Evolutionary conservation across 2,888 invertebrate species (phyloP).

Genomic region (Coecobrya sp.): DNA sequence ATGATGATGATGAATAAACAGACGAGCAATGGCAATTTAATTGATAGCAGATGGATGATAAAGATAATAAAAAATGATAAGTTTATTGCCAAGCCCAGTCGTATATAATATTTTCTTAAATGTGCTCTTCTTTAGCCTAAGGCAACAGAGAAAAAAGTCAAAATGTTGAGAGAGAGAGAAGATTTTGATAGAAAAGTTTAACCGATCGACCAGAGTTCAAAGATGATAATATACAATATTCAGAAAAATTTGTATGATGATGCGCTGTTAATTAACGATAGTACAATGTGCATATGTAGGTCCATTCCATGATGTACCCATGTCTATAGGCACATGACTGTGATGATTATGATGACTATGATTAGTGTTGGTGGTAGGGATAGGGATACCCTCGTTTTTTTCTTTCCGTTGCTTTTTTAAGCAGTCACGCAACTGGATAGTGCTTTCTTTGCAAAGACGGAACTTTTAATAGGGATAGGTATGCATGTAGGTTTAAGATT

Average conservation of each 20-base stretch:
- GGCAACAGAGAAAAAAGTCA: conserved; percentile 38
- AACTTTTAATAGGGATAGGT: background rate
- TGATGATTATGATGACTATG: too few species aligned
- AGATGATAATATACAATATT: conserved; percentile 7
- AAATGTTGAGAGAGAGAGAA: background rate
- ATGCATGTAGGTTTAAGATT: background rate
- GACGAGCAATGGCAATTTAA: background rate
- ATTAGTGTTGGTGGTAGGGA: too few species aligned
- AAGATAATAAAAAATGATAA: background rate
- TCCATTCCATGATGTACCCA: background rate
- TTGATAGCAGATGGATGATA: background rate
- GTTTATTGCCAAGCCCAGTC: conserved; percentile 32
- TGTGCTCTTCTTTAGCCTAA: conserved; percentile 28
- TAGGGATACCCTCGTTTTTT: conserved; percentile 1
- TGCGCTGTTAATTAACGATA: background rate
- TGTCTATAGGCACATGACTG: background rate
- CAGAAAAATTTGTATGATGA: background rate
- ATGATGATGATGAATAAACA: conserved; percentile 19
- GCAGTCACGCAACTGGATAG: conserved; percentile 54
- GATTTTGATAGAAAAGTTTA: conserved; percentile 10
- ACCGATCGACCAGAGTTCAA: conserved; percentile 49
- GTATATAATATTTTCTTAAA: background rate
- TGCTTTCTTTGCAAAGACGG: conserved; percentile 13
- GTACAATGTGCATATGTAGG: conserved; percentile 1
- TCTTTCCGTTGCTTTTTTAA: background rate